A percentile compares a stretch with the other conserved stretches of the same genome.
Conservation (phyloP, 1,140 invertebrate species). For the Drosophila paulistorum region DNA sequence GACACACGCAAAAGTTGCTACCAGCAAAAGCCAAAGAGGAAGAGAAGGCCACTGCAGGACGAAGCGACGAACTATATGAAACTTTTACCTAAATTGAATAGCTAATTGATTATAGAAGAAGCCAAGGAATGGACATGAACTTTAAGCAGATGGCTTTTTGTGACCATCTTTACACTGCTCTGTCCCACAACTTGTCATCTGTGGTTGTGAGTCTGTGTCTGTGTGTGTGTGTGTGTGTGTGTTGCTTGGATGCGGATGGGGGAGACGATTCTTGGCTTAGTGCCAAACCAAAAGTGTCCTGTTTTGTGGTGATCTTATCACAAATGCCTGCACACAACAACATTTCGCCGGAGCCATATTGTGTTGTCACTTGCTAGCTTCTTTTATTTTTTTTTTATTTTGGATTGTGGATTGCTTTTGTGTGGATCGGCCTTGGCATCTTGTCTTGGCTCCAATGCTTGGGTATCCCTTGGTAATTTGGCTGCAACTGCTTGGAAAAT, state of each 20-base stretch:
- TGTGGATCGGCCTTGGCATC: constrained; percentile 52
- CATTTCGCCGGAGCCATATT: constrained; percentile 45
- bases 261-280: constrained; percentile 41
- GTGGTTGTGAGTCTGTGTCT: constrained; percentile 7
- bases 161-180: constrained; percentile 9
- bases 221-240: neutral
- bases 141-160: constrained; percentile 54
- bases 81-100: constrained; percentile 66
- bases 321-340: constrained; percentile 61
- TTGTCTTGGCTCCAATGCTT: constrained; percentile 50
- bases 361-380: constrained; percentile 55
- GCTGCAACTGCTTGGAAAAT: constrained; percentile 72
- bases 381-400: neutral
- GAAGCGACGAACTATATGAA: constrained; percentile 22
- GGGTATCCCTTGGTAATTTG: constrained; percentile 57
- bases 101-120: constrained; percentile 67
- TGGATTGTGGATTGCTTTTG: constrained; percentile 25
- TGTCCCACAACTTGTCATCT: constrained; percentile 48
- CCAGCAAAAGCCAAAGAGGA: constrained; percentile 28
- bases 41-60: constrained; percentile 25
- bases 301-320: constrained; percentile 73
- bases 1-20: constrained; percentile 63
- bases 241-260: neutral
- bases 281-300: constrained; percentile 66
- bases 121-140: constrained; percentile 43